Evolutionary conservation across 2,888 invertebrate species (phyloP), one percentile per base, ranked within the genome.

Genomic region (Cremastinae sp.): DNA sequence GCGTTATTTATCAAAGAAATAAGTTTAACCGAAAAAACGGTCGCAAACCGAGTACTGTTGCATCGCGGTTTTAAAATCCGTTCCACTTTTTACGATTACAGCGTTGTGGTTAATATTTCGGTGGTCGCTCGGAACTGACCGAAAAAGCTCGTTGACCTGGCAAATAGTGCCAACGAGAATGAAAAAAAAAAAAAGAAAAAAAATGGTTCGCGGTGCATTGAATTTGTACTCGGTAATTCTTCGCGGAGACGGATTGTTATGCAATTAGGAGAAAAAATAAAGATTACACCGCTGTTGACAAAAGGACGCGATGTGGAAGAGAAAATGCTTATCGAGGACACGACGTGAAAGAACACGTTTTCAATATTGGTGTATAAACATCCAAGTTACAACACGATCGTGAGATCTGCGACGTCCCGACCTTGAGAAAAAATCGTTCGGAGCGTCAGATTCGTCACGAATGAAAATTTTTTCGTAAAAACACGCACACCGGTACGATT

Each of bases 61-160:
- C 28, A 28, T 28, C 28, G 28, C 5, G 5, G 28, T 3, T 28
- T 28, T 2, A 28, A 28, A 28, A 2, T 5, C 28, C 5, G 28
- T 28, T 28, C 28, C 5, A 28, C 28, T 28, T 28, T 28, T 28
- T 28, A 28, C 28, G 28, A 28, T 28, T 28, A 5, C 2, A 28
- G 5, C 2, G 5, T 28, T 28, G 28, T 28, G 5, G 2, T 36
- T 28, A 0, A 28, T 12, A 16, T 16, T 16, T n/a, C 0, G 10
- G 16, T 56, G 16, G 36, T 16, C 5, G 10, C n/a, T 9, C 10
- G 10, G 34, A 34, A n/a, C 8, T 28, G 45, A 53, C 8, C 16
- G 12, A 12, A 58, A 62, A 58, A 71, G 20, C 54, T 43, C 61
- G 66, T 59, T 65, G 61, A 66, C 36, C 70, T 66, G 65, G 43